phyloP scores from a whole-genome alignment of 2,113 vertebrate species.

The Pyrgilauda ruficollis region DNA sequence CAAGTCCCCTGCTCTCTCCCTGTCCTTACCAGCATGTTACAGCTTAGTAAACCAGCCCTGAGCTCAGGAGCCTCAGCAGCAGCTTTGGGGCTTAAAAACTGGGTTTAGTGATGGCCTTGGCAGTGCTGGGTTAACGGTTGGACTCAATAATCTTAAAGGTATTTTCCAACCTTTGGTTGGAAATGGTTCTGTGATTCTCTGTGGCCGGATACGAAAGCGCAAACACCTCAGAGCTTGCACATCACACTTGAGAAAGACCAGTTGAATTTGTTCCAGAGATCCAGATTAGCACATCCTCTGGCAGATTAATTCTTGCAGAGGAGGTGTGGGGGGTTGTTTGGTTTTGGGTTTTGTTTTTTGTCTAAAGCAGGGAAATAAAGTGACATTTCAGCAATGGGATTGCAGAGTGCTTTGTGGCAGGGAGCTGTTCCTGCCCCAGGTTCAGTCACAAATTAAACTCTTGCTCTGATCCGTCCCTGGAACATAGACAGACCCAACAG shows the following conservation, averaged over 20 bases:
- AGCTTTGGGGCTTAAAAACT: not conserved
- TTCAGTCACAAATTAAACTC: not conserved
- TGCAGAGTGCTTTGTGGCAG: not conserved
- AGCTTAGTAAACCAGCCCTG: not conserved
- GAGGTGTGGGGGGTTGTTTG: not conserved
- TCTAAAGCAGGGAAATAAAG: not conserved
- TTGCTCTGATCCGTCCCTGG: not conserved
- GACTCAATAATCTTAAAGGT: not conserved
- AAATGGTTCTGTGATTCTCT: not conserved
- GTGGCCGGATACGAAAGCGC: not conserved
- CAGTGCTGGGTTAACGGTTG: not conserved
- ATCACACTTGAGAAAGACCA: not conserved
- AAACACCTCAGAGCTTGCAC: not conserved
- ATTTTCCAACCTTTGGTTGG: not conserved
- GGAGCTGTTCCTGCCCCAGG: not conserved
- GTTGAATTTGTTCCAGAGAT: not conserved
- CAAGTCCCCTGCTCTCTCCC: not conserved
- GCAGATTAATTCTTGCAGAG: not conserved
- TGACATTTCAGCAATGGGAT: not conserved
- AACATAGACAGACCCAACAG: not conserved
- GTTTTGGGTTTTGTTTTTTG: not conserved
- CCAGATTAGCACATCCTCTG: not conserved
- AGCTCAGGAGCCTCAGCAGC: not conserved
- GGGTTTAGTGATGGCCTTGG: not conserved
- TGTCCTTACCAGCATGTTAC: fast-evolving